Evolutionary conservation across 2,113 vertebrate genomes (phyloP), one percentile per base, ranked within the genome.

Genomic region (Psilopsiagon aymara): DNA sequence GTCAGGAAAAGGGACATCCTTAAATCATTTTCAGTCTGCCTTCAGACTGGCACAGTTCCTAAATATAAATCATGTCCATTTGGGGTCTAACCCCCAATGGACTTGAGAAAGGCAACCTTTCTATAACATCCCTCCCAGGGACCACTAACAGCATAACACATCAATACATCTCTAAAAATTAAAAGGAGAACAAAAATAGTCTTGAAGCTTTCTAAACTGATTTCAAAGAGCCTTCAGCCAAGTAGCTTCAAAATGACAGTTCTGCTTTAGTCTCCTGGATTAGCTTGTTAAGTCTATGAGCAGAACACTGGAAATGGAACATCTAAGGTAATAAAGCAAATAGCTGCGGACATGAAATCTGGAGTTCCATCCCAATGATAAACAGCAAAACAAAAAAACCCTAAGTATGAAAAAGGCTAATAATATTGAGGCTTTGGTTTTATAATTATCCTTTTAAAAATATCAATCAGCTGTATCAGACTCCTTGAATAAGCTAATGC

Each of bases 221-320:
- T 96, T 96, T 96, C 86, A 94, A 96, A 96, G 89, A 90, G 70
- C 43, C 70, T 90, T 97, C 86, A 94, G 64, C 64, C 78, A 63
- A 91, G 67, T 86, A 85, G 71, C 82, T 96, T 88, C 91, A 94
- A 86, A 92, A 92, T 89, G 91, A 95, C 92, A 95, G 91, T 27
- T 95, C 76, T 96, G 91, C 62, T 95, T 94, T 94, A 94, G 75
- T 95, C 82, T 95, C 51, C 62, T 1, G 0, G 80, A 92, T 88
- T 73, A 95, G 81, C 81, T 94, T 90, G 80, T 90, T 96, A 94
- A 90, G 10, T 80, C 73, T 95, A 93, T 0, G 1, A 85, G 80
- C 39, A 62, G 71, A 97, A 89, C 76, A 68, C 9, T 90, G 82
- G 83, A 92, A 96, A 95, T 24, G 11, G 88, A 71, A 95, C 85